A percentile compares a stretch with the other conserved stretches of the same genome.
These are phyloP conservation scores for Alviniconcha strummeri DNA, from an alignment of 2,888 invertebrate species.

Conservation along the genomic window DNA sequence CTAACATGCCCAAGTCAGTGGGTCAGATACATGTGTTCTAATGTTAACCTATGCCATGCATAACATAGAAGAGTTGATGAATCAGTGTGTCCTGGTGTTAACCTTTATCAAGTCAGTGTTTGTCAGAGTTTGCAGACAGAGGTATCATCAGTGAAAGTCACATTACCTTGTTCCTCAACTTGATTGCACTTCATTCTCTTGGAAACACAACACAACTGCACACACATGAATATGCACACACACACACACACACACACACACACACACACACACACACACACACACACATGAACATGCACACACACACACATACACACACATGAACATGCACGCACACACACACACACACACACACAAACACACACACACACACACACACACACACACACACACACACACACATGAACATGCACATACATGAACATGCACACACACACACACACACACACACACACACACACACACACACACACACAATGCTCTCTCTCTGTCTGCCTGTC, in stretches of 20 bases:
- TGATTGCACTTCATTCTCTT: no score
- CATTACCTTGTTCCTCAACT: no score
- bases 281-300: not conserved
- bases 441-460: slow-evolving; percentile 2
- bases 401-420: not conserved
- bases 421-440: not conserved
- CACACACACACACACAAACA: not conserved
- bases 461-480: not conserved
- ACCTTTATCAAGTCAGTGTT: no score
- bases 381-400: not conserved
- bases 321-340: not conserved
- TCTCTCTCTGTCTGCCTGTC: not conserved
- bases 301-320: slow-evolving; percentile 5
- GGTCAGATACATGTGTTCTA: no score
- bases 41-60: no score
- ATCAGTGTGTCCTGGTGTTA: no score
- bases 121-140: no score
- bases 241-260: not conserved
- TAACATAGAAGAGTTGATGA: no score
- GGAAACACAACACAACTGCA: not conserved
- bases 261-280: not conserved
- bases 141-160: no score
- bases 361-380: not conserved
- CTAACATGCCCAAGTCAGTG: no score
- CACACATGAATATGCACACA: not conserved